phyloP scores from a whole-genome alignment of 2,113 vertebrate genomes.

The Podarcis cretensis region DNA sequence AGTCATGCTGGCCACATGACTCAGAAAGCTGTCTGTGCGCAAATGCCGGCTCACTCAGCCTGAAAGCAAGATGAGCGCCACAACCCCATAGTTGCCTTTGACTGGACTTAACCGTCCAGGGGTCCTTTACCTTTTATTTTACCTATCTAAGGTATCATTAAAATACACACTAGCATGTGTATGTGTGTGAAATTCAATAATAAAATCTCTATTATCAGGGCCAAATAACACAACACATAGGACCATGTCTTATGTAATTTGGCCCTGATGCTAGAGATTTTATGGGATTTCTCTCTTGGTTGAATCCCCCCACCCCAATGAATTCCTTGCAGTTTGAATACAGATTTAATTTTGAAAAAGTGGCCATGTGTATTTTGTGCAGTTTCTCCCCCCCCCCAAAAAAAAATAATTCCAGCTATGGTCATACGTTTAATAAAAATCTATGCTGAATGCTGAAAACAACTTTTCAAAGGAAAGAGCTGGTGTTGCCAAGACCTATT shows the following conservation, averaged over 20 bases:
- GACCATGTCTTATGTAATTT: neutral
- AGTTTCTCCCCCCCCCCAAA: neutral
- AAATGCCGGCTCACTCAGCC: no score
- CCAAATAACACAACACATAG: no score
- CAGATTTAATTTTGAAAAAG: neutral
- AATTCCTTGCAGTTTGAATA: neutral
- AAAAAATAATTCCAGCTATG: neutral
- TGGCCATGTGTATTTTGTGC: neutral
- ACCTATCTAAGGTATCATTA: neutral
- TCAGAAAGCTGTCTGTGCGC: no score
- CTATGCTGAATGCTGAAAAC: slow-evolving; percentile 26
- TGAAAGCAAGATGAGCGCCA: no score
- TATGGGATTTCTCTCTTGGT: neutral
- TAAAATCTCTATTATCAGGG: neutral
- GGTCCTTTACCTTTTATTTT: no score
- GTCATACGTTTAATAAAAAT: slow-evolving; percentile 24
- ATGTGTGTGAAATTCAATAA: neutral
- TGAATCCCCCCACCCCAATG: neutral
- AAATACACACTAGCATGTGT: no score
- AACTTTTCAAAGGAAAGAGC: slow-evolving; percentile 37
- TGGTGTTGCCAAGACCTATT: slow-evolving; percentile 25
- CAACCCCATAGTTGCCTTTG: no score
- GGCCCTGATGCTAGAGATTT: neutral
- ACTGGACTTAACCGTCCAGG: no score
- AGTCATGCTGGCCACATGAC: no score